Evolutionary conservation across 2,113 vertebrate species (phyloP), one percentile per base, ranked within the genome.

Genomic region (Marmota flaviventris): DNA sequence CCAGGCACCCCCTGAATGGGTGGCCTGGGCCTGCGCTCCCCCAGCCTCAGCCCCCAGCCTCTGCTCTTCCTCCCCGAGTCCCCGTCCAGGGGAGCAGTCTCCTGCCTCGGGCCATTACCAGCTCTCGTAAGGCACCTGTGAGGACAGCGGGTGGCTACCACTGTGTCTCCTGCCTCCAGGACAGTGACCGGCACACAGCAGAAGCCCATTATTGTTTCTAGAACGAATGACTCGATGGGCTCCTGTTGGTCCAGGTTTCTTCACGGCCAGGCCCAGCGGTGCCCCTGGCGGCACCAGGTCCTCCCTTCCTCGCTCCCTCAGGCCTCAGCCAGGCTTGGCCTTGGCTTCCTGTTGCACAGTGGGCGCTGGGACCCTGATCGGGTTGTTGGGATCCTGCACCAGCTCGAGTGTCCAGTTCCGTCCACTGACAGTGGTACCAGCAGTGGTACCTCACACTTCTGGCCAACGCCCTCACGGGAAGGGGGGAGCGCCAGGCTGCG

Each of bases 261-360:
- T 29, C 20, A 0, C 9, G 1, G 17, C 0, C 8, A 65, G 70
- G 51, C 14, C 0, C 3, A 4, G 14, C 2, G 1, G 12, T 8
- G 0, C 0, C 2, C 8, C 1, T 2, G 56, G 22, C 0, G 0
- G 11, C 18, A 14, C 1, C 0, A 10, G 42, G 16, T 17, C 79
- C 37, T 10, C 22, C 8, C 37, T 13, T 13, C 51, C 7, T 13
- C 11, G 7, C 1, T 1, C 20, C 37, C 7, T 37, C 17, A 42
- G 48, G 53, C 27, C 73, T 53, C 8, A 11, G 42, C 0, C 18
- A 17, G 27, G 27, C 34, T 34, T 1, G 0, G 34, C 65, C 22
- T 3, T 1, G 11, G 18, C 17, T 12, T 34, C 69, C 12, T 18
- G 14, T 17, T 22, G n/a, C 6, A 9, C 20, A 0, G 6, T 11